Base-by-base conservation (phyloP, 1,140 invertebrate genomes). In the Lordiphosa mommai region DNA sequence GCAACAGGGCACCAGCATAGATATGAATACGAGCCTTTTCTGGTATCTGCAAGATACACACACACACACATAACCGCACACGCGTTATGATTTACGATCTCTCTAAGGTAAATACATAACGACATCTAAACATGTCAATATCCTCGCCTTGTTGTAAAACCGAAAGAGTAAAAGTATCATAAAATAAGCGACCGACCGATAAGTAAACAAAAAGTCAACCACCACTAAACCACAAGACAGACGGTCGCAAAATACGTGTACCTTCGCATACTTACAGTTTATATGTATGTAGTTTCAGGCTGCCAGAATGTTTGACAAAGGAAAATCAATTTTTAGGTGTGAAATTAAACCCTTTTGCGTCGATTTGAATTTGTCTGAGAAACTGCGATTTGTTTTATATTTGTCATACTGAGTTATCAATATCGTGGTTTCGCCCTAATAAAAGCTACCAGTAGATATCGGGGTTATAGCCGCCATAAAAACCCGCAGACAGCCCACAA, bases 81-180 rank as follows among this genome's bases (percentile, higher is more conserved):
- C 74, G 74, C 71, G 66, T 84, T 82, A 82, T 82, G 76, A 82
- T 82, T 82, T 82, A 82, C 72, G 77, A 82, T 76, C 51, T 27
- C 23, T 27, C 23, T 41, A 55, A 76, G 71, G 76, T 82, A 82
- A 84, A 82, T 84, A 82, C 71, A 66, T 82, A 82, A 84, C 76
- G 76, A 82, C 76, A 82, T 84, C 77, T 84, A 82, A 82, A 84
- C 77, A 82, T 82, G 76, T 84, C 76, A 82, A 76, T 82, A 84
- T 82, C 67, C 76, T 84, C 76, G 67, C 57, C 77, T 61, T 58
- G 76, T 80, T 80, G 77, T 80, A 84, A 80, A 82, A 55, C 72
- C 73, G 71, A 82, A 84, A 84, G 76, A 72, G 76, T 84, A 84
- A 82, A 82, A 72, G 76, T 82, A 72, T 82, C 76, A 55, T 82